Base-by-base conservation (phyloP, 2,888 invertebrate species). In the Pterostichus niger region DNA sequence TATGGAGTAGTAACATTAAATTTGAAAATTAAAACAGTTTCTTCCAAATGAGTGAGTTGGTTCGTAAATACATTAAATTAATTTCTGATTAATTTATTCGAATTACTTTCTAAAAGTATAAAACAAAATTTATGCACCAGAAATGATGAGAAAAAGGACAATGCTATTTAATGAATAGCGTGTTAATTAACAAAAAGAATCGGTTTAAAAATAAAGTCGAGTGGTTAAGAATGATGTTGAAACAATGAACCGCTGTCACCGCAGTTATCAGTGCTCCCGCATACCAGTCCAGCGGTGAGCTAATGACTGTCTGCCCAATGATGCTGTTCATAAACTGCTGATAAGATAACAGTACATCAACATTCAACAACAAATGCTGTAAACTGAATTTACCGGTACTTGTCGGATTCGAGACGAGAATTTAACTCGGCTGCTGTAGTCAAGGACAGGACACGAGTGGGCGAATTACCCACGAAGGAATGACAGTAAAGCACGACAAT, bases 341-440 rank as follows among this genome's bases (percentile, higher is more conserved):
- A 82, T 82, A 75, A 82, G 82, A 82, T 82, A 82, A 82, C 75
- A 82, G 61, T 82, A 82, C 61, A 46, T 71, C 44, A 64, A 71
- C 71, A 81, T 40, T 40, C 52, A 52, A 13, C n/a, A 78, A 71
- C 71, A 81, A 81, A 54, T 49, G n/a, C 52, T 33, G 33, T 56
- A 56, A 56, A 80, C 52, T 64, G 6, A 46, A 33, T 82, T 82
- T 75, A 82, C 82, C 82, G 82, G 82, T 75, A 82, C 44, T 61
- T 54, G 80, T 52, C 56, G 33, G 52, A 68, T 68, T 54, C 40
- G 40, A 73, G 31, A 44, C 68, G 80, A 81, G 24, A 68, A 54
- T 81, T 52, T 17, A 44, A 15, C 68, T 71, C 40, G 44, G 24
- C 59, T 24, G 24, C 59, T 24, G 24, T 44, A 59, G 77, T 68